These are phyloP conservation scores for Apaloderma vittatum DNA, from an alignment of 2,113 vertebrate species.

Conservation along the genomic window DNA sequence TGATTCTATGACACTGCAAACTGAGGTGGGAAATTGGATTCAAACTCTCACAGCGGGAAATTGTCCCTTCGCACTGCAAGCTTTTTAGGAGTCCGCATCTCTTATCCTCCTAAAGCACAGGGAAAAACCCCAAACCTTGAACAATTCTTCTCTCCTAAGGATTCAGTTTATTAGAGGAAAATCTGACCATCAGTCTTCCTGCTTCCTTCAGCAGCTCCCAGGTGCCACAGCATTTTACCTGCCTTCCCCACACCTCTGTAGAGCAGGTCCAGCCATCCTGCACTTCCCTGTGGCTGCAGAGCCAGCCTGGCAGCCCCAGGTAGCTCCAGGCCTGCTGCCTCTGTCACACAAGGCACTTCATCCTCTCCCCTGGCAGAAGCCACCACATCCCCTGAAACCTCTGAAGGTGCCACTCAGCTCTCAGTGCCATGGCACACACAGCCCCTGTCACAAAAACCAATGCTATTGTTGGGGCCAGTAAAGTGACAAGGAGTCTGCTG, in stretches of 20 bases:
- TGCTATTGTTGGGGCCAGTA: accelerated
- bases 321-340: accelerated
- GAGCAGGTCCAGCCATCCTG: no score
- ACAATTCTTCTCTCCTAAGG: not conserved
- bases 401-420: not conserved
- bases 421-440: accelerated
- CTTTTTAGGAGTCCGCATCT: not conserved
- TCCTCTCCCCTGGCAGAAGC: not conserved
- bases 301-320: accelerated
- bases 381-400: not conserved
- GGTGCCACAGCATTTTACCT: not conserved
- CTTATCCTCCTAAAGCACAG: not conserved
- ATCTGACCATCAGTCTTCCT: not conserved
- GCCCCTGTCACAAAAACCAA: not conserved
- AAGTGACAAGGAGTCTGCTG: not conserved
- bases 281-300: accelerated
- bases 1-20: not conserved
- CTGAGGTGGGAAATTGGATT: not conserved
- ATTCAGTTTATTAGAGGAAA: not conserved
- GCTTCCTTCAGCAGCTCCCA: not conserved
- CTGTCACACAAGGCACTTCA: accelerated
- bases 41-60: not conserved
- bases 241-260: not conserved
- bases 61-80: not conserved
- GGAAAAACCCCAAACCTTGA: accelerated